Conservation (phyloP, 2,113 vertebrate genomes). For the Symphodus melops region DNA sequence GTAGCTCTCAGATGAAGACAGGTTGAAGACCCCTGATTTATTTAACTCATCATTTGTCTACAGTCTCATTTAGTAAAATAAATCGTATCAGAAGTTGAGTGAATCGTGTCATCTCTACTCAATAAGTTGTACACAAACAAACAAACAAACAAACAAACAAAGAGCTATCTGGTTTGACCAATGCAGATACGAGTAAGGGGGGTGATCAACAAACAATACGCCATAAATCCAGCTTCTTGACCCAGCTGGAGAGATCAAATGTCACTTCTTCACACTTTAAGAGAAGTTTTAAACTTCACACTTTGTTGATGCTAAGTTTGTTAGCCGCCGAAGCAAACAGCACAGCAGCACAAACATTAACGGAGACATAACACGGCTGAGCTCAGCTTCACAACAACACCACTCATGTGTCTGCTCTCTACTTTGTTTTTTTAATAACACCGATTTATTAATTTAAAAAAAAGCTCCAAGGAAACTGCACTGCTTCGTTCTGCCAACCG, state of each 20-base stretch:
- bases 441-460: slow-evolving; percentile 64
- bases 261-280: slow-evolving; percentile 43
- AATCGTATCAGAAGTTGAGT: too few relatives aligned
- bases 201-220: neutral
- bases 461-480: slow-evolving; percentile 54
- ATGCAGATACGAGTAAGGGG: neutral
- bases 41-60: too few relatives aligned
- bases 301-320: slow-evolving; percentile 68
- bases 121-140: neutral
- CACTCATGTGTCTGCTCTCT: neutral
- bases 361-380: neutral
- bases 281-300: slow-evolving; percentile 48
- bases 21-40: too few relatives aligned
- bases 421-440: slow-evolving; percentile 33
- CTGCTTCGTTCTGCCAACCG: slow-evolving; percentile 53
- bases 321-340: slow-evolving; percentile 55
- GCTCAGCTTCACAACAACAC: neutral
- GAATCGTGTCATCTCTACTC: neutral
- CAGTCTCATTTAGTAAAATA: too few relatives aligned
- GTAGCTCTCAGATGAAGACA: too few relatives aligned
- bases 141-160: too few relatives aligned
- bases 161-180: neutral
- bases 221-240: neutral
- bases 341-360: neutral
- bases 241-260: neutral